phyloP scores from a whole-genome alignment of 2,888 invertebrate species.

The Ashinkailepas kermadecensis region DNA sequence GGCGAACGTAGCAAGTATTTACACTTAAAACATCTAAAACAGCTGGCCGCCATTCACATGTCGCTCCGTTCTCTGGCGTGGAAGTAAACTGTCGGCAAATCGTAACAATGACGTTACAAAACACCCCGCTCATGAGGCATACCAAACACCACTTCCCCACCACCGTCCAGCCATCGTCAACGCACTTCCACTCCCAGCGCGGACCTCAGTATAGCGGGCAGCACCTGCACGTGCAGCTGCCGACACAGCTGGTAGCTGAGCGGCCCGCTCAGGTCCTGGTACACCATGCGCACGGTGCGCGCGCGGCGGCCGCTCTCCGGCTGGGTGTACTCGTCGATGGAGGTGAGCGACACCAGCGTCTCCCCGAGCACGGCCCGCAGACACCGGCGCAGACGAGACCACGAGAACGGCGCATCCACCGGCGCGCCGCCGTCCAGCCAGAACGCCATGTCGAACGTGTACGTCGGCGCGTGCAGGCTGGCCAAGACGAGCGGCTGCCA shows the following conservation, averaged over 20 bases:
- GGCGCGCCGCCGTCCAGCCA: constrained; percentile 31
- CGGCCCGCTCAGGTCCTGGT: constrained; percentile 41
- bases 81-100: no score
- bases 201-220: not conserved
- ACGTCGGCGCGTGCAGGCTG: constrained; percentile 36
- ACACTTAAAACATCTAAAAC: no score
- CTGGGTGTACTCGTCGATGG: constrained; percentile 39
- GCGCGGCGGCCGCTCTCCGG: constrained; percentile 37
- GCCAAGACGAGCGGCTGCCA: not conserved
- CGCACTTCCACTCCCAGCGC: not conserved
- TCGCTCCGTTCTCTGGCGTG: no score
- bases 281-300: constrained; percentile 42
- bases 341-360: constrained; percentile 40
- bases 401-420: not conserved
- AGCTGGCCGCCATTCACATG: no score
- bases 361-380: constrained; percentile 41
- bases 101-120: no score
- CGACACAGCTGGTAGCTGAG: constrained; percentile 31
- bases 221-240: not conserved
- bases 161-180: not conserved
- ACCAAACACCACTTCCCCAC: no score
- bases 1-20: no score
- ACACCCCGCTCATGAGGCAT: no score
- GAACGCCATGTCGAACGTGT: constrained; percentile 42
- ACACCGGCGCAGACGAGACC: not conserved